phyloP scores from a whole-genome alignment of 2,888 invertebrate species.

The Cataglyphis albicans region DNA sequence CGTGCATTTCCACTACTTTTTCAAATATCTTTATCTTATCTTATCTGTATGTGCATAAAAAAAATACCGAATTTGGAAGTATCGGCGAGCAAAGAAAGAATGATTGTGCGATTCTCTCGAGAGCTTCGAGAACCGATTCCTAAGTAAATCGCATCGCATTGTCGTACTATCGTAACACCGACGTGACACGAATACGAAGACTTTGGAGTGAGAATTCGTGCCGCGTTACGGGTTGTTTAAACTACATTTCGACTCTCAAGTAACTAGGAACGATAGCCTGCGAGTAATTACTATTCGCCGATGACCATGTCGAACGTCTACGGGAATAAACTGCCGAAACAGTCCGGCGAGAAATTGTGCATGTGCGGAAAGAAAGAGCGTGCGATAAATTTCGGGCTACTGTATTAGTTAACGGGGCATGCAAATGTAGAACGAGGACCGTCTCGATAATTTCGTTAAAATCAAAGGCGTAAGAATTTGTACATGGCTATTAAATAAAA shows the following conservation, averaged over 20 bases:
- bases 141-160: conserved; percentile 74
- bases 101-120: conserved; percentile 39
- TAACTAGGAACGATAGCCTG: conserved; percentile 54
- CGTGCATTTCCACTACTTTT: background rate
- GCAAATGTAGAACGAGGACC: background rate
- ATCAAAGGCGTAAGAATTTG: background rate
- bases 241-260: conserved; percentile 58
- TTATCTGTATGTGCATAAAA: background rate
- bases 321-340: conserved; percentile 31
- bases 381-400: background rate
- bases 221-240: conserved; percentile 60
- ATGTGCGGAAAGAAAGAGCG: conserved; percentile 7
- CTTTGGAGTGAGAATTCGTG: conserved; percentile 46
- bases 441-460: background rate
- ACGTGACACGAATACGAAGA: conserved; percentile 78
- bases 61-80: conserved; percentile 10
- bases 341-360: conserved; percentile 30
- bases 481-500: background rate
- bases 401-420: conserved; percentile 22
- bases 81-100: conserved; percentile 8
- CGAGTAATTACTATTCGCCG: conserved; percentile 64
- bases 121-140: conserved; percentile 49
- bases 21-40: background rate
- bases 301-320: conserved; percentile 31
- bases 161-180: conserved; percentile 66